Evolutionary conservation across 2,113 vertebrate genomes (phyloP).

Genomic region (Condylura cristata): DNA sequence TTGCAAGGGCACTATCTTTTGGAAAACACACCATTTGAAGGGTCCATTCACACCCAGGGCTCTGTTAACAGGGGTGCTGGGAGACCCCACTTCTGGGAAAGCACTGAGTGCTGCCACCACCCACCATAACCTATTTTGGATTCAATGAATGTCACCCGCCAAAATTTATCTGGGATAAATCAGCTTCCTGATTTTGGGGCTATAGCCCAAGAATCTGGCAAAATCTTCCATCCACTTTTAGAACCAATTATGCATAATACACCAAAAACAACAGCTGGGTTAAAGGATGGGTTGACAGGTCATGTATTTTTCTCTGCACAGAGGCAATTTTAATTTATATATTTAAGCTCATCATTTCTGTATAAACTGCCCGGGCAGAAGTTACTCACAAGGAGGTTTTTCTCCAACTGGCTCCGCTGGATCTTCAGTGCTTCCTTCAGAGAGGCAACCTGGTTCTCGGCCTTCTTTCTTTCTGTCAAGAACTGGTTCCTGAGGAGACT

Average conservation of each 20-base stretch:
- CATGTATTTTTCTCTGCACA: not conserved
- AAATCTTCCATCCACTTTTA: not conserved
- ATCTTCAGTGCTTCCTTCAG: slow-evolving; percentile 82
- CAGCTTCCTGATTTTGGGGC: not conserved
- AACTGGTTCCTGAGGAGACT: slow-evolving; percentile 82
- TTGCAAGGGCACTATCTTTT: not conserved
- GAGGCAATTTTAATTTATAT: not conserved
- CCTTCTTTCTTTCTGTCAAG: slow-evolving; percentile 81
- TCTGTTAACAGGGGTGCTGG: not conserved
- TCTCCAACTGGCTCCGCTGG: slow-evolving; percentile 82
- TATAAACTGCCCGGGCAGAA: not conserved
- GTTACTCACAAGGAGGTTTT: slow-evolving; percentile 81
- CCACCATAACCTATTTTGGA: not conserved
- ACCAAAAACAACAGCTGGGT: not conserved
- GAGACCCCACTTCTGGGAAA: not conserved
- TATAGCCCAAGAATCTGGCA: not conserved
- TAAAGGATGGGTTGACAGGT: not conserved
- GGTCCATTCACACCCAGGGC: not conserved
- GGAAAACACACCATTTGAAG: not conserved
- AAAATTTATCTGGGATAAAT: not conserved
- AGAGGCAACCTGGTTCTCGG: slow-evolving; percentile 82
- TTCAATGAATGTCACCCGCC: not conserved
- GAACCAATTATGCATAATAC: not conserved
- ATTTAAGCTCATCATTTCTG: not conserved
- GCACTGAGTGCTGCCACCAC: not conserved